Evolutionary conservation across 1,140 invertebrate species (phyloP).

Genomic region (Rhynchophorus ferrugineus): DNA sequence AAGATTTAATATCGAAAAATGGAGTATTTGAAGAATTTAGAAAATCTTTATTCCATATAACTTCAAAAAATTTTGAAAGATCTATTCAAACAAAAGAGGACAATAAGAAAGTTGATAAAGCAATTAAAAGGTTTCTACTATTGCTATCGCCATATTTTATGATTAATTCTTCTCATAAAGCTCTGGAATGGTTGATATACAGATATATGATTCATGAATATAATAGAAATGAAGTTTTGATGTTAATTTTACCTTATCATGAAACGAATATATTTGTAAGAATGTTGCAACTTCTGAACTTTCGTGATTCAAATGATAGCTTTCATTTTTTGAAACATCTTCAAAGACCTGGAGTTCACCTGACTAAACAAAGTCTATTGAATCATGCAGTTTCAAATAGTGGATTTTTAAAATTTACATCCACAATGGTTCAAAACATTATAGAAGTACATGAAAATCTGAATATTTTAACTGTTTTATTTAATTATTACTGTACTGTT

Average conservation of each 20-base stretch:
- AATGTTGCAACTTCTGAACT: conserved; percentile 66
- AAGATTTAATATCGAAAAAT: conserved; percentile 70
- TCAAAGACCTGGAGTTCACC: conserved; percentile 63
- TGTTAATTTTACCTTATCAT: conserved; percentile 82
- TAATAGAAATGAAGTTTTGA: conserved; percentile 73
- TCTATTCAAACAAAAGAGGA: conserved; percentile 63
- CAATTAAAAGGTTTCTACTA: conserved; percentile 73
- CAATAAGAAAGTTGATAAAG: conserved; percentile 68
- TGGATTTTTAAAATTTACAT: conserved; percentile 67
- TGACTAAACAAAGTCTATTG: conserved; percentile 63
- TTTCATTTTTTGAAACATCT: conserved; percentile 73
- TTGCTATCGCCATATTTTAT: conserved; percentile 81
- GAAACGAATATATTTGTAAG: conserved; percentile 82
- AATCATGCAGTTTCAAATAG: conserved; percentile 62
- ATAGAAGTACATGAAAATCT: conserved; percentile 53
- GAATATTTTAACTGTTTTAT: conserved; percentile 56
- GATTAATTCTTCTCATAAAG: conserved; percentile 75
- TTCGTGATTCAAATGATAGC: conserved; percentile 51
- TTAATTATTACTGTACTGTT: conserved; percentile 70
- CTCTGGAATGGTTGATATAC: conserved; percentile 87
- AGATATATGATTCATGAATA: conserved; percentile 83
- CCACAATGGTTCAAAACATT: conserved; percentile 56
- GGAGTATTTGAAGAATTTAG: conserved; percentile 65
- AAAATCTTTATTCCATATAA: conserved; percentile 64
- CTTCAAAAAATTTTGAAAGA: conserved; percentile 69